These are phyloP conservation scores for Channa maculata DNA, from an alignment of 2,113 vertebrate species.

Conservation along the genomic window DNA sequence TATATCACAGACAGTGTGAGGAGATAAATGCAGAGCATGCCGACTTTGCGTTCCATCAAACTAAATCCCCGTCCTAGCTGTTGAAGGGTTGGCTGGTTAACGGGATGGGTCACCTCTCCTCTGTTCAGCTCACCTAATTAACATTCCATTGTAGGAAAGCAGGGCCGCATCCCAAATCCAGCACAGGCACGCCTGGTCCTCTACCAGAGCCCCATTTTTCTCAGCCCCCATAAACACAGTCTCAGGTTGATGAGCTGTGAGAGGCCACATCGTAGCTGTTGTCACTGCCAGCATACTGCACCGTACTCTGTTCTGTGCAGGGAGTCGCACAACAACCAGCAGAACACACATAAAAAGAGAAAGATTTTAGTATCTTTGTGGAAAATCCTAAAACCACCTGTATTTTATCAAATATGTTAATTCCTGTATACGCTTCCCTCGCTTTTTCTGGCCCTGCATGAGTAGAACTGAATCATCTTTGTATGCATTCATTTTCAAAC, in stretches of 20 bases:
- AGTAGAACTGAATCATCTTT: no score
- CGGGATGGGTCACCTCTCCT: constrained; percentile 68
- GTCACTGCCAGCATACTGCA: constrained; percentile 26
- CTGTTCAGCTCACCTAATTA: constrained; percentile 76
- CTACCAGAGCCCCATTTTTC: constrained; percentile 57
- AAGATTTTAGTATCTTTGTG: background rate
- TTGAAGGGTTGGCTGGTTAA: constrained; percentile 51
- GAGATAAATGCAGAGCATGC: constrained; percentile 1
- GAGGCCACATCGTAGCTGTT: constrained; percentile 47
- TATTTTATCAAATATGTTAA: no score
- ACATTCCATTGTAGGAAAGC: constrained; percentile 76
- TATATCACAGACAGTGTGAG: background rate
- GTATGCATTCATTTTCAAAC: constrained; percentile 4
- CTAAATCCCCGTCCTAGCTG: constrained; percentile 49
- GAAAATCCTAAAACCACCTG: background rate
- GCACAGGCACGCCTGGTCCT: constrained; percentile 61
- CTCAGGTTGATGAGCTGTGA: constrained; percentile 72
- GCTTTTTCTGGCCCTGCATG: no score
- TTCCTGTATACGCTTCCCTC: no score
- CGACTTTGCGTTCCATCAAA: constrained; percentile 45
- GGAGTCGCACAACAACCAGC: background rate
- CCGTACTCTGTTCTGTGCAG: background rate
- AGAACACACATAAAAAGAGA: background rate
- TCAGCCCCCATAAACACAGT: constrained; percentile 67
- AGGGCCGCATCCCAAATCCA: constrained; percentile 66